Evolutionary conservation across 1,140 invertebrate species (phyloP).

Genomic region (Zelostemma sp.): DNA sequence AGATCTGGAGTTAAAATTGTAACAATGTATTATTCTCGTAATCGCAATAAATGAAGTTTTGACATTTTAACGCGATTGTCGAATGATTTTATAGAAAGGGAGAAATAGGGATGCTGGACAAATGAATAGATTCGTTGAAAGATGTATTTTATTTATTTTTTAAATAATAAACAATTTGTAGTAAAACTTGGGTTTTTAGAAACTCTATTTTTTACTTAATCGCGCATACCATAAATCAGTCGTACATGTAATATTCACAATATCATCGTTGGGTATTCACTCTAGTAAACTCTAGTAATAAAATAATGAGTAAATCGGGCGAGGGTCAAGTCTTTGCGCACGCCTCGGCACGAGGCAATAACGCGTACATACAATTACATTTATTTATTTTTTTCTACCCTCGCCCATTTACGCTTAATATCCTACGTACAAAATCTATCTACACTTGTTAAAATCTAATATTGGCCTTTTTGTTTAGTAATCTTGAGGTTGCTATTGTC

Average conservation of each 20-base stretch:
- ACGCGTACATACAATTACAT: slow-evolving; percentile 23
- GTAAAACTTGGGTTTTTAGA: slow-evolving; percentile 34
- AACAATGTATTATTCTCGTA: no score
- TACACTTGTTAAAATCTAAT: slow-evolving; percentile 59
- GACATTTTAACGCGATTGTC: no score
- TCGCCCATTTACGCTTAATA: slow-evolving; percentile 36
- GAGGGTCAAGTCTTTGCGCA: slow-evolving; percentile 55
- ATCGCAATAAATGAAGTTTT: no score
- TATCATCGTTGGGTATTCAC: slow-evolving; percentile 38
- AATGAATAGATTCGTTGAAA: slow-evolving; percentile 30
- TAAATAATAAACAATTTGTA: slow-evolving; percentile 65
- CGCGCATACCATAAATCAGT: slow-evolving; percentile 51
- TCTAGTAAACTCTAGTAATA: no score
- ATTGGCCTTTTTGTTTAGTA: slow-evolving; percentile 56
- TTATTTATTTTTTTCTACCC: slow-evolving; percentile 23
- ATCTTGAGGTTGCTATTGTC: slow-evolving; percentile 42
- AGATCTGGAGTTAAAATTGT: no score
- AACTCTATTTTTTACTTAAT: slow-evolving; percentile 29
- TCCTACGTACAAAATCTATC: slow-evolving; percentile 53
- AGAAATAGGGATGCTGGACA: no score
- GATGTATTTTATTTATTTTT: slow-evolving; percentile 59
- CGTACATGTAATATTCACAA: slow-evolving; percentile 68
- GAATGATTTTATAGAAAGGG: no score
- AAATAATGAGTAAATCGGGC: slow-evolving; percentile 62
- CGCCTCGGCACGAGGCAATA: slow-evolving; percentile 11